These are phyloP conservation scores for Hemicentrotus pulcherrimus DNA, from an alignment of 35 echinoderm and acorn worm species.

Conservation along the genomic window DNA sequence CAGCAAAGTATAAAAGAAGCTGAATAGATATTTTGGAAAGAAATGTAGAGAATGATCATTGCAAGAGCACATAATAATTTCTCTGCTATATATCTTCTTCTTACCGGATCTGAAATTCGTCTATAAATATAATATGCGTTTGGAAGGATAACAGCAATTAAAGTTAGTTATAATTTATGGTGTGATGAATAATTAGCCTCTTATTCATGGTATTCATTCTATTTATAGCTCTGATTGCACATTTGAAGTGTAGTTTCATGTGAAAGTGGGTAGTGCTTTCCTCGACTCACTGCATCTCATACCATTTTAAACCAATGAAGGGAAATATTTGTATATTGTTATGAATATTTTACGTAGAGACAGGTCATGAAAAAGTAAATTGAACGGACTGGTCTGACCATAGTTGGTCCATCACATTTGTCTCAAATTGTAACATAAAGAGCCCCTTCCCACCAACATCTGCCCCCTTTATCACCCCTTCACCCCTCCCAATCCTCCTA, in stretches of 20 bases:
- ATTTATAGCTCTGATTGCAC: neutral
- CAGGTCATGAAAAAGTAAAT: neutral
- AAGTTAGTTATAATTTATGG: neutral
- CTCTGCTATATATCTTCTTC: no score
- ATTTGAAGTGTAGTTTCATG: neutral
- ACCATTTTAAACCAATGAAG: no score
- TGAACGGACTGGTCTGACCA: neutral
- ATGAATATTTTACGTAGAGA: no score
- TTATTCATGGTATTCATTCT: neutral
- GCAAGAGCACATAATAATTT: no score
- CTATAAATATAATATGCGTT: neutral
- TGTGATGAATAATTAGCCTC: neutral
- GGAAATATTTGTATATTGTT: no score
- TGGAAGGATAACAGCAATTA: neutral
- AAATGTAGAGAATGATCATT: no score
- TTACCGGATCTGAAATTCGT: no score
- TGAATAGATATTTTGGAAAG: no score
- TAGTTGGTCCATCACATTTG: neutral
- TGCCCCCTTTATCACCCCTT: neutral
- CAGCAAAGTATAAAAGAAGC: no score
- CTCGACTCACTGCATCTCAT: no score
- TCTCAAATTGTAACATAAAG: neutral
- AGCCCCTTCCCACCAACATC: slow-evolving; percentile 7
- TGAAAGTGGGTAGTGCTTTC: neutral
- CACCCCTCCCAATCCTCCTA: neutral